Evolutionary conservation across 2,888 invertebrate genomes (phyloP).

Genomic region (Callyntrura guangdongensis): DNA sequence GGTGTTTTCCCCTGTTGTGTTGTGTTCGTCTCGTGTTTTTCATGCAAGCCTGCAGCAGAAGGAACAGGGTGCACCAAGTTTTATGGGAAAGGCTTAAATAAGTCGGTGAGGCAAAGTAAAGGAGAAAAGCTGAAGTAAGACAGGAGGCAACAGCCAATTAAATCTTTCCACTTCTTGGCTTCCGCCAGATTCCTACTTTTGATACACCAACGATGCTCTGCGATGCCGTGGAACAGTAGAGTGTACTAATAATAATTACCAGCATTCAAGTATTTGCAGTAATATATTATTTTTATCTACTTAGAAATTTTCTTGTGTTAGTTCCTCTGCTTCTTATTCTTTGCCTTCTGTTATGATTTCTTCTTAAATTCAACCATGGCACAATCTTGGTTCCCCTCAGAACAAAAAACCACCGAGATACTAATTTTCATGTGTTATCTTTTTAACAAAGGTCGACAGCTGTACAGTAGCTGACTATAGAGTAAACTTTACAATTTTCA

Average conservation of each 20-base stretch:
- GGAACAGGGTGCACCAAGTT: constrained; percentile 39
- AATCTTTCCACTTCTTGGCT: constrained; percentile 81
- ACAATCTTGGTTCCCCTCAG: not conserved
- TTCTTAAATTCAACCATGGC: constrained; percentile 8
- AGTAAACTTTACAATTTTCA: constrained; percentile 9
- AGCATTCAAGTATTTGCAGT: constrained; percentile 64
- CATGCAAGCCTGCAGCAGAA: not conserved
- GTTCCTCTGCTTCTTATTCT: constrained; percentile 2
- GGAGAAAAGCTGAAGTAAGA: constrained; percentile 72
- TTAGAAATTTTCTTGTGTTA: not conserved
- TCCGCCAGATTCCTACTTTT: constrained; percentile 55
- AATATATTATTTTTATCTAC: constrained; percentile 46
- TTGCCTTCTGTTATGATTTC: constrained; percentile 15
- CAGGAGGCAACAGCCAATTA: constrained; percentile 79
- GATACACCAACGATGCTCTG: not conserved
- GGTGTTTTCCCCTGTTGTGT: constrained; percentile 49
- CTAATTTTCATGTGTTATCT: constrained; percentile 26
- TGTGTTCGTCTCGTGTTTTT: constrained; percentile 27
- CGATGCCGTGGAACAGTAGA: not conserved
- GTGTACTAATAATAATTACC: constrained; percentile 42
- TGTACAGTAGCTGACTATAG: not conserved
- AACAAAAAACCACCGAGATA: constrained; percentile 19
- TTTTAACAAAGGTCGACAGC: constrained; percentile 4
- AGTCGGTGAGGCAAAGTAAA: constrained; percentile 68
- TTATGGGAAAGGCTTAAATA: constrained; percentile 72